Evolutionary conservation across 1,140 invertebrate species (phyloP), one percentile per base, ranked within the genome.

Genomic region (Probaryconus sp.): DNA sequence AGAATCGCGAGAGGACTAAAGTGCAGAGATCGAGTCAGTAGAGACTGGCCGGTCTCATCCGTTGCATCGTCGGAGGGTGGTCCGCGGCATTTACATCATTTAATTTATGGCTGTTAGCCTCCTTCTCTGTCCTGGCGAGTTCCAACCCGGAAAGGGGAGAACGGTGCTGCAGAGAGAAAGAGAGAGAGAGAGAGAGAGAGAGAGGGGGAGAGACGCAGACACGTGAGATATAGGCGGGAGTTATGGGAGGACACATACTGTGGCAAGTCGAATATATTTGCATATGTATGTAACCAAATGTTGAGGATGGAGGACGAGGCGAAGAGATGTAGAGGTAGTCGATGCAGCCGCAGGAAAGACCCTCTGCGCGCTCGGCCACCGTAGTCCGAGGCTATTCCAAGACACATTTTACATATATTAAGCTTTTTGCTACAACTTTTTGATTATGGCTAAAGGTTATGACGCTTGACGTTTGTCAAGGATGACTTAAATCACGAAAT

Each of bases 71-170:
- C 76, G 79, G 81, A 83, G 83, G 84, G 81, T 86, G 85, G 85
- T 84, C n/a, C 84, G 81, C 78, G 81, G 81, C 85, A 88, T 88
- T 88, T 88, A 87, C 85, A 88, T 88, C 86, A 87, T 88, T 88
- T 87, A 88, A 88, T 88, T 87, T 88, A 88, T 88, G 85, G 84
- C 47, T 74, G 63, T 58, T 51, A 43, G 77, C 70, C 68, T 68
- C 61, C 67, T 73, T 73, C 70, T 73, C 70, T 61, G 47, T 68
- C 61, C 73, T 68, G 48, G 77, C 65, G 60, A 72, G 55, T 58
- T 61, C 55, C 47, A 70, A 51, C 50, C 31, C 55, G 51, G 55
- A 77, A 70, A 55, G 65, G 30, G 50, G n/a, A n/a, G n/a, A n/a
- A 53, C 16, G 42, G 10, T 26, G 38, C 28, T 13, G 10, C 38